Conservation (phyloP, 2,888 invertebrate species). For the Keiferia lycopersicella region DNA sequence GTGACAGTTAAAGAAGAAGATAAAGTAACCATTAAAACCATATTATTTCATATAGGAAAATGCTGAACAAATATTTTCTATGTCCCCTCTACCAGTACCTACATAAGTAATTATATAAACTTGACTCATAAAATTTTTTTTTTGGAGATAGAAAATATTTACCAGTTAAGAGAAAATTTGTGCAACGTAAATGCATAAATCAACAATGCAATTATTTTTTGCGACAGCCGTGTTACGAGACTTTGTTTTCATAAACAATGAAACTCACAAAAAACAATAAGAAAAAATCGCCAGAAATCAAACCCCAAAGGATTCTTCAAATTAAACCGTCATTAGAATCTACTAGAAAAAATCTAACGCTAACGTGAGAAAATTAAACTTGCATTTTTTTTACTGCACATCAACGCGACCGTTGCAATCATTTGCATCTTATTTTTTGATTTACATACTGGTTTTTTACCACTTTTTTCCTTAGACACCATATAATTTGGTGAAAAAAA, state of each 20-base stretch:
- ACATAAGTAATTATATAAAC: no score
- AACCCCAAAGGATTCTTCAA: constrained; percentile 81
- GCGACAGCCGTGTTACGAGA: constrained; percentile 77
- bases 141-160: constrained; percentile 7
- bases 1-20: no score
- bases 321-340: constrained; percentile 79
- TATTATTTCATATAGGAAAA: no score
- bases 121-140: no score
- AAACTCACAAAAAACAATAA: constrained; percentile 51
- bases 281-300: constrained; percentile 54
- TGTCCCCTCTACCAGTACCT: no score
- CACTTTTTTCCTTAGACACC: constrained; percentile 50
- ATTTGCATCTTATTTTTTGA: constrained; percentile 66
- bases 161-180: constrained; percentile 38
- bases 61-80: no score
- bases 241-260: constrained; percentile 77
- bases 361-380: constrained; percentile 80
- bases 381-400: constrained; percentile 54
- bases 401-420: constrained; percentile 66
- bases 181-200: constrained; percentile 69
- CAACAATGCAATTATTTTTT: constrained; percentile 75
- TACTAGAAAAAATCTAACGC: constrained; percentile 56
- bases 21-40: no score
- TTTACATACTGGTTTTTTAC: constrained; percentile 41
- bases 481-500: constrained; percentile 68